Conservation (phyloP, 1,140 invertebrate species). For the Drosophila yakuba region DNA sequence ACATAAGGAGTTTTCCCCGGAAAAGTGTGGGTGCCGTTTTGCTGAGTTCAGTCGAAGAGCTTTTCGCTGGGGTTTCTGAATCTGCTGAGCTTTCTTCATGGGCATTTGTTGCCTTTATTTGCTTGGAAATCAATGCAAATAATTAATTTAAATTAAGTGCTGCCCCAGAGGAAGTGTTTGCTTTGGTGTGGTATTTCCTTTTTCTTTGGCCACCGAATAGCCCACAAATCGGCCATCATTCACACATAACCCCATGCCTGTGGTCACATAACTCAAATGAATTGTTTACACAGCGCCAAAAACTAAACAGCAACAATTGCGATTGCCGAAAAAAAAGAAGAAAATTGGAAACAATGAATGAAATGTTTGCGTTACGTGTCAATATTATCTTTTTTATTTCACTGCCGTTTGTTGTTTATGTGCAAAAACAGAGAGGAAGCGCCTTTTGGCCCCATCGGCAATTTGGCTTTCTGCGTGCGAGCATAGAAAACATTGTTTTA, state of each 20-base stretch:
- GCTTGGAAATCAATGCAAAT: conserved; percentile 1
- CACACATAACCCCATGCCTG: conserved; percentile 29
- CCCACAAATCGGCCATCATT: conserved; percentile 29
- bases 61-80: conserved; percentile 16
- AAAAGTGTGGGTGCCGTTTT: neutral
- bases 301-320: conserved; percentile 38
- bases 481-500: conserved; percentile 77
- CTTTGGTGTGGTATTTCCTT: neutral
- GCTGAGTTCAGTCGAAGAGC: conserved; percentile 15
- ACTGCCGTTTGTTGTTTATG: conserved; percentile 67
- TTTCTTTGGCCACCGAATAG: conserved; percentile 16
- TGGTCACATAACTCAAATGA: conserved; percentile 46
- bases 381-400: conserved; percentile 72
- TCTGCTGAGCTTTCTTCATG: conserved; percentile 21
- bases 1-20: conserved; percentile 28
- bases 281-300: conserved; percentile 41
- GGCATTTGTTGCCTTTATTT: neutral
- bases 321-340: conserved; percentile 14
- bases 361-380: conserved; percentile 78
- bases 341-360: conserved; percentile 69
- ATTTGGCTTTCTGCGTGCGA: conserved; percentile 49
- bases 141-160: conserved; percentile 11
- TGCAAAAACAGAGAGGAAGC: conserved; percentile 47
- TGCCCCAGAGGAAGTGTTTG: conserved; percentile 21
- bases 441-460: conserved; percentile 34